These are phyloP conservation scores for Drosophila pseudotakahashii DNA, from an alignment of 2,888 invertebrate species.

Conservation along the genomic window DNA sequence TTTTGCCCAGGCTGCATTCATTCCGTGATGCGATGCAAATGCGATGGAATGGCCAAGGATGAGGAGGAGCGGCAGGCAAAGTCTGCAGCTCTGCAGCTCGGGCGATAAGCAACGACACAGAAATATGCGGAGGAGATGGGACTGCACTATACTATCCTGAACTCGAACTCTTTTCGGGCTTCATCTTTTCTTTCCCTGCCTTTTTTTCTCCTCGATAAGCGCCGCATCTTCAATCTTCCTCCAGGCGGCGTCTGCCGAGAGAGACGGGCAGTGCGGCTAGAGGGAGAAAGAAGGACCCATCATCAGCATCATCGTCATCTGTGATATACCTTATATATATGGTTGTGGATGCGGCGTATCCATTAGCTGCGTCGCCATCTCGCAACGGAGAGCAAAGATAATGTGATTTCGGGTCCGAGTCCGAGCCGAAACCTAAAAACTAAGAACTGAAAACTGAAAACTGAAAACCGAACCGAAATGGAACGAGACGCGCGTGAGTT, in stretches of 20 bases:
- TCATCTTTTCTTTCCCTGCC: constrained; percentile 43
- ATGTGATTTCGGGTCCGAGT: constrained; percentile 72
- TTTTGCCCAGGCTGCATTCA: constrained; percentile 59
- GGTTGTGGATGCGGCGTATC: constrained; percentile 66
- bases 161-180: constrained; percentile 69
- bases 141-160: constrained; percentile 56
- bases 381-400: constrained; percentile 55
- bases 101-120: constrained; percentile 70
- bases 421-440: constrained; percentile 60
- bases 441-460: constrained; percentile 53
- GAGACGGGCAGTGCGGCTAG: constrained; percentile 21
- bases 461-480: constrained; percentile 69
- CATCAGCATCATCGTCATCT: constrained; percentile 51
- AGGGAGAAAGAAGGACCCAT: constrained; percentile 56
- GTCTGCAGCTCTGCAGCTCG: constrained; percentile 63
- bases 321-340: constrained; percentile 59
- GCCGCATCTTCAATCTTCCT: constrained; percentile 82
- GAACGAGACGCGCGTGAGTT: constrained; percentile 78
- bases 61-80: constrained; percentile 50
- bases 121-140: constrained; percentile 63
- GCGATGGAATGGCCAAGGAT: constrained; percentile 20
- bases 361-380: constrained; percentile 66
- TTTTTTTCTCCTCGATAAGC: constrained; percentile 76
- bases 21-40: constrained; percentile 67
- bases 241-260: constrained; percentile 60